These are phyloP conservation scores for Plemyria rubiginata DNA, from an alignment of 2,888 invertebrate species.

Conservation along the genomic window DNA sequence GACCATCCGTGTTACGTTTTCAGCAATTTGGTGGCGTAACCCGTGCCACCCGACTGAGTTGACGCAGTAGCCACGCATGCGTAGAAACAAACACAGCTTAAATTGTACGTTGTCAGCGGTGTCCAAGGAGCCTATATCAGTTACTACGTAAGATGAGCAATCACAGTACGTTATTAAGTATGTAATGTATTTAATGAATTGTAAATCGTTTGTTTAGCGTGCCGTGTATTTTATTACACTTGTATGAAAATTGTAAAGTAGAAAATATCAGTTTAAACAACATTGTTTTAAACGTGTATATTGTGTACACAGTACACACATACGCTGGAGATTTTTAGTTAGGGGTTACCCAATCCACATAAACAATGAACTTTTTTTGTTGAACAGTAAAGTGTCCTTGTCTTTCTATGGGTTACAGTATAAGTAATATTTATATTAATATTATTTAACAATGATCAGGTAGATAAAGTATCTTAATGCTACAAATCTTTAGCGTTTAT, in stretches of 20 bases:
- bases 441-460: too few species aligned
- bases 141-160: conserved; percentile 21
- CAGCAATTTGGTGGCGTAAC: conserved; percentile 68
- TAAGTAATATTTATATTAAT: too few species aligned
- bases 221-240: neutral
- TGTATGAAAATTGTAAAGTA: too few species aligned
- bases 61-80: conserved; percentile 55
- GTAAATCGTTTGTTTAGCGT: conserved; percentile 2
- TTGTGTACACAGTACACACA: too few species aligned
- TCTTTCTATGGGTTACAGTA: too few species aligned
- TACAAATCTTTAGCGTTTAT: too few species aligned
- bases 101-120: conserved; percentile 36
- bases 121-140: conserved; percentile 20
- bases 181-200: neutral
- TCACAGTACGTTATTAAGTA: neutral
- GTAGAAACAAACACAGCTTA: conserved; percentile 45
- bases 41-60: conserved; percentile 57
- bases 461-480: too few species aligned
- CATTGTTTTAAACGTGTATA: too few species aligned
- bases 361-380: neutral
- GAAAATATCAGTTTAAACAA: too few species aligned
- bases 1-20: conserved; percentile 67
- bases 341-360: too few species aligned
- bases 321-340: too few species aligned
- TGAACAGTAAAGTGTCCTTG: neutral